Evolutionary conservation across 2,888 invertebrate genomes (phyloP).

Genomic region (Drosophila monieri): DNA sequence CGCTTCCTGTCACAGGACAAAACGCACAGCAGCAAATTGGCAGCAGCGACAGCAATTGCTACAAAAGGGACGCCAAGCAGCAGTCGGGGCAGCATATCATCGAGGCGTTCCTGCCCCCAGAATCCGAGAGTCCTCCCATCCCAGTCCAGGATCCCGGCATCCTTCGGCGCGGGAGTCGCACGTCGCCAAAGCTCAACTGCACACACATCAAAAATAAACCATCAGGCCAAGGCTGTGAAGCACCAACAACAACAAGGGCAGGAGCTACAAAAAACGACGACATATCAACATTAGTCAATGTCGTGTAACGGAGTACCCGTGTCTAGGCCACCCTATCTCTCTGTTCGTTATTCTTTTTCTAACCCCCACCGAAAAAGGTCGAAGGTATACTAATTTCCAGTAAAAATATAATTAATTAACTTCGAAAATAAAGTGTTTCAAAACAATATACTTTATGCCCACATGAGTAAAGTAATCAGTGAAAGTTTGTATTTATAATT

Average conservation of each 20-base stretch:
- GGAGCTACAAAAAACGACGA: slow-evolving; percentile 48
- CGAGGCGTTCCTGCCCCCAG: neutral
- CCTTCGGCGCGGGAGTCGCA: slow-evolving; percentile 45
- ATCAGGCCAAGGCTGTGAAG: slow-evolving; percentile 46
- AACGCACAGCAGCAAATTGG: slow-evolving; percentile 52
- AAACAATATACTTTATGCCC: neutral
- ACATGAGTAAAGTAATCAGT: neutral
- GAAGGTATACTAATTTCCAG: neutral
- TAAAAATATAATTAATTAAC: neutral
- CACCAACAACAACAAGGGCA: slow-evolving; percentile 13
- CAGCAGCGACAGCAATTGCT: slow-evolving; percentile 67
- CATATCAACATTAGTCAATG: slow-evolving; percentile 79
- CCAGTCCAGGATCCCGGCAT: slow-evolving; percentile 17
- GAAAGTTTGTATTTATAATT: neutral
- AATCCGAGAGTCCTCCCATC: slow-evolving; percentile 9
- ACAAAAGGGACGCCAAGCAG: slow-evolving; percentile 56
- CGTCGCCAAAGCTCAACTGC: slow-evolving; percentile 61
- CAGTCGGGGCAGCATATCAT: neutral
- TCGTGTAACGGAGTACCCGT: slow-evolving; percentile 70
- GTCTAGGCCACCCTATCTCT: slow-evolving; percentile 61
- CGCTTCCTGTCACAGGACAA: slow-evolving; percentile 57
- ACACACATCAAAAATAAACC: slow-evolving; percentile 75
- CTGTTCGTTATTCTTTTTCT: slow-evolving; percentile 1
- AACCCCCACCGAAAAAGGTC: neutral
- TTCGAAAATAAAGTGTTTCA: neutral